phyloP scores from a whole-genome alignment of 2,113 vertebrate genomes.

The Malurus elegans region DNA sequence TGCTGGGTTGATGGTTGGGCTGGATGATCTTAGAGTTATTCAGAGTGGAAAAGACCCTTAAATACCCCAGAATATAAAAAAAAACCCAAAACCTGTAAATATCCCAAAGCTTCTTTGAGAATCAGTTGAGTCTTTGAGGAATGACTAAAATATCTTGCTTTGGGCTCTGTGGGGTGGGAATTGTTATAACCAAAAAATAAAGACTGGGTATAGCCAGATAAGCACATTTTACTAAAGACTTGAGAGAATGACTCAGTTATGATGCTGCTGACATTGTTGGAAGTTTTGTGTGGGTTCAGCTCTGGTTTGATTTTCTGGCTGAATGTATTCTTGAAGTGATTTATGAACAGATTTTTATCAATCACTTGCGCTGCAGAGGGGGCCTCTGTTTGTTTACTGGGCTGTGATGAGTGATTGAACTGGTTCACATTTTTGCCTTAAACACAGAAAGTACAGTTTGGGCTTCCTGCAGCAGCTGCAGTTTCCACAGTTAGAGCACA shows the following conservation, averaged over 20 bases:
- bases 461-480: background rate
- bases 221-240: background rate
- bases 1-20: background rate
- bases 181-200: background rate
- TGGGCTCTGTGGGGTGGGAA: background rate
- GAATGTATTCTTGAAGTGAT: background rate
- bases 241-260: background rate
- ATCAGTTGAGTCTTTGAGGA: background rate
- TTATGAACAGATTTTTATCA: background rate
- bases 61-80: no score
- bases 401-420: background rate
- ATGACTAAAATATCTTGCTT: fast-evolving
- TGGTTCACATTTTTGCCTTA: background rate
- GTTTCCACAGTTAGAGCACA: background rate
- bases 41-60: background rate
- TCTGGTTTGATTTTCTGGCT: background rate
- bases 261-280: background rate
- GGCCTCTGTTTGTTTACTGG: background rate
- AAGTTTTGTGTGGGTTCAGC: background rate
- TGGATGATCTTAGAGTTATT: background rate
- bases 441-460: background rate
- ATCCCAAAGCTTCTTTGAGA: background rate
- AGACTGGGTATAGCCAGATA: background rate
- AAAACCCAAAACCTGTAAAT: no score
- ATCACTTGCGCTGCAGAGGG: background rate